Conservation (phyloP, 2,797 vertebrate species). For the Tadarida brasiliensis region DNA sequence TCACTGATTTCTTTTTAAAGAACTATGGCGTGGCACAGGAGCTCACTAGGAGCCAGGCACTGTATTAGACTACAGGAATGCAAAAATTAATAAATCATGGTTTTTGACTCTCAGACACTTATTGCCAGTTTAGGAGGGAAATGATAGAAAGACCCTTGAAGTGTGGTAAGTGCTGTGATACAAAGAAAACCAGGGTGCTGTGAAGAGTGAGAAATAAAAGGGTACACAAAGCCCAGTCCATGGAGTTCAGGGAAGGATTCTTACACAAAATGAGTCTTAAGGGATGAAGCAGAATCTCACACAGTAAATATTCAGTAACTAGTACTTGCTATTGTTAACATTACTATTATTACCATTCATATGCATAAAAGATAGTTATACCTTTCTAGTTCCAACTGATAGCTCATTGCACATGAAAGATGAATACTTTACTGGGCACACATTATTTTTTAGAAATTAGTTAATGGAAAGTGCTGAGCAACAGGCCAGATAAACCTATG, state of each 20-base stretch:
- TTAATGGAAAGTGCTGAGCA: background rate
- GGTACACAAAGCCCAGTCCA: background rate
- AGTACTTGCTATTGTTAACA: background rate
- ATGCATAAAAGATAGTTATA: background rate
- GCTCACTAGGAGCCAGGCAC: background rate
- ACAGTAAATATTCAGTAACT: background rate
- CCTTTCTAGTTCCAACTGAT: background rate
- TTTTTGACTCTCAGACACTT: background rate
- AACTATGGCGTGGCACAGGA: background rate
- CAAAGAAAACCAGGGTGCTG: background rate
- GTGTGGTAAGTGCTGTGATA: background rate
- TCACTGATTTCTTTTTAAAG: background rate
- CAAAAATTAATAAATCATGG: background rate
- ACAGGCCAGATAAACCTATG: background rate
- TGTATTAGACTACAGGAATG: accelerated
- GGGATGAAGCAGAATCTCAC: background rate
- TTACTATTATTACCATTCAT: background rate
- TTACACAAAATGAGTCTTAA: background rate
- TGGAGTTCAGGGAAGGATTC: background rate
- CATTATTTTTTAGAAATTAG: background rate
- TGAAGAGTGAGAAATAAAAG: background rate
- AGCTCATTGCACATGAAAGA: background rate
- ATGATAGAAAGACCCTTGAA: background rate
- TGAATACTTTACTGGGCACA: background rate
- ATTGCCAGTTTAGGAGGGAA: background rate